Base-by-base conservation (phyloP, 2,888 invertebrate genomes). In the Ichneumoninae sp. region DNA sequence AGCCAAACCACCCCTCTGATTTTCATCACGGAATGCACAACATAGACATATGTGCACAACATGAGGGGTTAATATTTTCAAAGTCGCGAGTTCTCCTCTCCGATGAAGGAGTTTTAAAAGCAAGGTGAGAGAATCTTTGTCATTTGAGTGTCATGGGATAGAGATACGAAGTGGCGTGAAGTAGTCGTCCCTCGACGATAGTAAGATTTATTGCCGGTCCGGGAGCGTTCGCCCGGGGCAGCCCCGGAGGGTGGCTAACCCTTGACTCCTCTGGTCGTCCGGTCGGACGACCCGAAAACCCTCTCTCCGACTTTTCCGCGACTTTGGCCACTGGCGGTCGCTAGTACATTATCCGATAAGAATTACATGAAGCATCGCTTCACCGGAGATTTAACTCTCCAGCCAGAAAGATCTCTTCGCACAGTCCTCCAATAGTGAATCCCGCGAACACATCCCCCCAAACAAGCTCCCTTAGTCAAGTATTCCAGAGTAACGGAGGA, bases 111-210 rank as follows among this genome's bases (percentile, higher is more conserved):
- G 68, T 68, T 66, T 26, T 7, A n/a, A 72, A 77, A 72, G 78
- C 74, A 69, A 68, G 79, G 84, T 79, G 85, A 81, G 82, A 85
- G 85, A 78, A 84, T 82, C 76, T 82, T 80, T 75, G 86, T 84
- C 82, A 81, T 80, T 79, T 52, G 76, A 83, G 79, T 81, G 84
- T 86, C 84, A 71, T 36, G 83, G 83, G 81, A 80, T 80, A 80
- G 71, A 85, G 84, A 85, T 85, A 81, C 79, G 85, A 83, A 85
- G 85, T 92, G 92, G 92, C 92, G 91, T 92, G 93, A 93, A 93
- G 93, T 92, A 93, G 92, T 92, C 91, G 91, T 92, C 93, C 92
- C 93, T 91, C 91, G 92, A 91, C 92, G 92, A 93, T 92, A 89
- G 90, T 90, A 92, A 93, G 93, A 93, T 93, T 93, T 93, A 93